Base-by-base conservation (phyloP, 2,888 invertebrate genomes). In the Hedychridium roseum region DNA sequence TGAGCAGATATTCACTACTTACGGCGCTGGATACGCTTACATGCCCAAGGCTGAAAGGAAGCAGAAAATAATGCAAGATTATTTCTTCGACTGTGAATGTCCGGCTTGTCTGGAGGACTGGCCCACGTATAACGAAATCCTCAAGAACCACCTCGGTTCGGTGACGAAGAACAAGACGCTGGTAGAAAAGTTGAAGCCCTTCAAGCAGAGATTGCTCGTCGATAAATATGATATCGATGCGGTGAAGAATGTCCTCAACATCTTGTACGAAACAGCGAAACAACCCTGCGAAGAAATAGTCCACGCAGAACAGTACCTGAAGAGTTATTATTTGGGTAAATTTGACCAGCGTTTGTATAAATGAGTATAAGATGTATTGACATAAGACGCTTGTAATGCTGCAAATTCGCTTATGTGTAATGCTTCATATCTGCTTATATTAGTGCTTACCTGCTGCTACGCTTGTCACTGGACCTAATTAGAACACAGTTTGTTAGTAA, bases 301-400 rank as follows among this genome's bases (percentile, higher is more conserved):
- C 20, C 74, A 76, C 26, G 78, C 73, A 0, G 61, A 73, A 30
- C 77, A 77, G 43, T 79, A 77, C 49, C 64, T 78, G 20, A 77
- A 77, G 48, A 74, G 73, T 52, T 78, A 76, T 49, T 79, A 78
- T 52, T 59, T 78, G 60, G 79, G 79, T 79, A 79, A 78, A 74
- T 73, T 78, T 46, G 56, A 71, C 47, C 60, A 56, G 62, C 38
- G 43, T 23, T 38, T 16, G 16, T 40, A 36, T 46, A 34, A n/a
- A 14, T 27, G n/a, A 17, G 37, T 43, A 23, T 9, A 23, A 23
- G 9, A 23, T 23, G 9, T 23, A 32, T 31, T 16, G 4, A 2
- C 14, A 32, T 15, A 1, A 12, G 7, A 36, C 11, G 9, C 1
- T 1, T 23, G 23, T 9, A 5, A 6, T 23, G 23, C 5, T 5